phyloP scores from a whole-genome alignment of 2,888 invertebrate species.

The Drosophila gaucha region DNA sequence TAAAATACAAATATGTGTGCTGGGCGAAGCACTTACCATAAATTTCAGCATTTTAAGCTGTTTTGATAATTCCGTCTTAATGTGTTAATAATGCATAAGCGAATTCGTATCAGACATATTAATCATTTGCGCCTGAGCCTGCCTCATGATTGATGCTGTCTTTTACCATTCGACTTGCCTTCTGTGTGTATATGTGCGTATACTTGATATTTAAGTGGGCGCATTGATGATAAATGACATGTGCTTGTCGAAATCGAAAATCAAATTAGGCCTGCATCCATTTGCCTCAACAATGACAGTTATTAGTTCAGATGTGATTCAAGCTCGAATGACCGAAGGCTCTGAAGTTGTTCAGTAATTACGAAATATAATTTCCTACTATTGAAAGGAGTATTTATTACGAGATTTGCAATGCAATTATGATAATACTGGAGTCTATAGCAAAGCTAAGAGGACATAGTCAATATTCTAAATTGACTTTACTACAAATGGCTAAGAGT shows the following conservation, averaged over 20 bases:
- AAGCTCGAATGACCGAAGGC: background rate
- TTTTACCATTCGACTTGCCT: slow-evolving; percentile 9
- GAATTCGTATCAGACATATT: slow-evolving; percentile 51
- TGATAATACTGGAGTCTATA: background rate
- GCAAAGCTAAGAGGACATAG: too few species aligned
- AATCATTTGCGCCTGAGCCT: slow-evolving; percentile 48
- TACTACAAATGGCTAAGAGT: background rate
- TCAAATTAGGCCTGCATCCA: slow-evolving; percentile 41
- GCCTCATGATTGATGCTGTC: slow-evolving; percentile 57
- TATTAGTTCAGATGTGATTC: background rate
- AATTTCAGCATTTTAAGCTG: slow-evolving; percentile 42
- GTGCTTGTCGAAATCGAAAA: slow-evolving; percentile 18
- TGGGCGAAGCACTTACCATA: background rate
- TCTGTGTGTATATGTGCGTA: slow-evolving; percentile 20
- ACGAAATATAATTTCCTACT: too few species aligned
- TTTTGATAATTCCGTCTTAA: slow-evolving; percentile 49
- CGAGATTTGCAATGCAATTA: background rate
- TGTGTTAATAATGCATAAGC: slow-evolving; percentile 65
- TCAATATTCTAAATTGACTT: too few species aligned
- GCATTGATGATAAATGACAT: slow-evolving; percentile 52
- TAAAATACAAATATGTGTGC: slow-evolving; percentile 23
- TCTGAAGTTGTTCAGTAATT: too few species aligned
- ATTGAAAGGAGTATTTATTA: too few species aligned
- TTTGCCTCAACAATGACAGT: slow-evolving; percentile 4
- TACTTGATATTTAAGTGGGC: slow-evolving; percentile 43